Base-by-base conservation (phyloP, 2,888 invertebrate genomes). In the Caenorhabditis imperialis region DNA sequence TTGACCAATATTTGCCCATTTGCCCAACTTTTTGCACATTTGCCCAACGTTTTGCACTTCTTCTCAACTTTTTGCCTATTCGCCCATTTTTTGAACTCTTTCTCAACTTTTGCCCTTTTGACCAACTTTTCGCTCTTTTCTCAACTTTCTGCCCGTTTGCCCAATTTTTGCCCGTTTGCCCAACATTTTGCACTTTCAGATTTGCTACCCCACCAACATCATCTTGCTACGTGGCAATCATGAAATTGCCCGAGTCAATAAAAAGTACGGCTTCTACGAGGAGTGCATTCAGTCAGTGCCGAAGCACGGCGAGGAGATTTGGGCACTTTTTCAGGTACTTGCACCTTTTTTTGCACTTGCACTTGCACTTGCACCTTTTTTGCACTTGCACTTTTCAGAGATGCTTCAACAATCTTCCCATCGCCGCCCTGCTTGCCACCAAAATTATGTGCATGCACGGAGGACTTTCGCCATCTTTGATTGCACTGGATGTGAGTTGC, bases 361-460 rank as follows among this genome's bases (percentile, higher is more conserved):
- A n/a, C n/a, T n/a, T n/a, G n/a, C n/a, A n/a, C n/a, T n/a, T n/a
- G n/a, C n/a, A n/a, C n/a, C n/a, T n/a, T n/a, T n/a, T n/a, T n/a
- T n/a, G n/a, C n/a, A n/a, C n/a, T n/a, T n/a, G n/a, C n/a, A n/a
- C n/a, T 2, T 69, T 77, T 18, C 75, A 82, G 72, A 50, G 81
- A 4, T 79, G 74, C 25, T 84, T 81, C 76, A 82, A 82, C 58
- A 71, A 76, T 40, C 53, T 84, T 33, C 78, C 84, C 18, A 78
- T 82, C 6, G 70, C 78, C 12, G 82, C 79, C 4, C 45, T 83
- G 8, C 67, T 84, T 22, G 77, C 63, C 44, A 63, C 74, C 35
- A 78, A 78, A 45, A 79, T 79, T 25, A 37, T 82, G 18, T 82
- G 81, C 54, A 79, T 83, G 77, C 83, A 83, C 23, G 83, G 83